Evolutionary conservation across 2,797 vertebrate species (phyloP).

Genomic region (Hylomyscus alleni): DNA sequence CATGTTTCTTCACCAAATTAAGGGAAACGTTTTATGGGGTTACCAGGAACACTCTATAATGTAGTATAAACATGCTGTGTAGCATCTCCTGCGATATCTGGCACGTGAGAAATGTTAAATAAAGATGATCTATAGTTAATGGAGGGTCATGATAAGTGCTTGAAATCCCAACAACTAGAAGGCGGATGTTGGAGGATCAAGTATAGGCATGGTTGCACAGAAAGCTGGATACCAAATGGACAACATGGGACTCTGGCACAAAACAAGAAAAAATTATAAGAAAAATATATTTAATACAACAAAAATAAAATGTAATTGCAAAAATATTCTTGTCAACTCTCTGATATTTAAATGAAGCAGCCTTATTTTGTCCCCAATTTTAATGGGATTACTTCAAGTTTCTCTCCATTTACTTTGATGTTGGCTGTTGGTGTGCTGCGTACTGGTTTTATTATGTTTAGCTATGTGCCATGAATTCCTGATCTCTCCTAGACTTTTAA

Average conservation of each 20-base stretch:
- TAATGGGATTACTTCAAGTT: neutral
- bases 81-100: neutral
- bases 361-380: neutral
- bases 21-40: neutral
- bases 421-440: too few species aligned
- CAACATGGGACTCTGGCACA: neutral
- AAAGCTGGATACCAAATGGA: neutral
- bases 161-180: neutral
- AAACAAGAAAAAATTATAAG: neutral
- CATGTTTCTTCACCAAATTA: neutral
- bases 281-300: neutral
- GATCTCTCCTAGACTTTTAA: too few species aligned
- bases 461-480: too few species aligned
- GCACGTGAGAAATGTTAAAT: neutral
- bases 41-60: neutral
- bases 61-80: neutral
- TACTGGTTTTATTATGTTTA: too few species aligned
- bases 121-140: neutral
- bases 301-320: neutral
- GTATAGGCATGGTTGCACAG: neutral
- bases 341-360: neutral
- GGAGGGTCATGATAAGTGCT: neutral
- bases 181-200: neutral
- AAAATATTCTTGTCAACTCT: neutral
- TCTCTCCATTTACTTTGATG: neutral